A percentile compares a stretch with the other conserved stretches of the same genome.
Conservation (phyloP, 1,140 invertebrate species). For the Achroia grisella region DNA sequence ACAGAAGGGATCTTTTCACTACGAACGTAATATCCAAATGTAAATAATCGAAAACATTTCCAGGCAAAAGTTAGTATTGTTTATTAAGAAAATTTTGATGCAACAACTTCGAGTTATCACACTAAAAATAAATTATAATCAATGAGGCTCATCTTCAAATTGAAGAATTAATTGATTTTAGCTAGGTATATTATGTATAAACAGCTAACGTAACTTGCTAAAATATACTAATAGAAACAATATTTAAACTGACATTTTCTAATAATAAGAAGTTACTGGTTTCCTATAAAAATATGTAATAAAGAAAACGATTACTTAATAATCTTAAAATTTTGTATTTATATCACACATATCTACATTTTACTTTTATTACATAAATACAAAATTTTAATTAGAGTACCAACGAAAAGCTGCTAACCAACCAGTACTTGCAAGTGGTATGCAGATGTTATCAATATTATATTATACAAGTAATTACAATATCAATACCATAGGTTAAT, state of each 20-base stretch:
- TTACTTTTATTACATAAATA: slow-evolving; percentile 74
- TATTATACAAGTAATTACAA: slow-evolving; percentile 76
- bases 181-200: slow-evolving; percentile 50
- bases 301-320: slow-evolving; percentile 61
- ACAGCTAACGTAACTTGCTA: slow-evolving; percentile 66
- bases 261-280: slow-evolving; percentile 56
- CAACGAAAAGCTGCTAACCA: slow-evolving; percentile 71
- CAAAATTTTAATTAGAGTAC: slow-evolving; percentile 73
- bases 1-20: too few species aligned
- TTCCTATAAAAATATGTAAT: slow-evolving; percentile 56
- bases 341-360: slow-evolving; percentile 73
- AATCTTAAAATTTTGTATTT: slow-evolving; percentile 75
- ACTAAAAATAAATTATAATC: slow-evolving; percentile 66
- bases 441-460: slow-evolving; percentile 65
- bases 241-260: slow-evolving; percentile 55
- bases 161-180: slow-evolving; percentile 49
- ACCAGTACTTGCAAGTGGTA: slow-evolving; percentile 69
- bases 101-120: slow-evolving; percentile 67
- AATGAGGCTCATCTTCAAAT: slow-evolving; percentile 52
- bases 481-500: slow-evolving; percentile 75
- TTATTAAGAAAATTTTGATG: slow-evolving; percentile 69
- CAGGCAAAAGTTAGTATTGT: slow-evolving; percentile 67
- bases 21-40: neutral
- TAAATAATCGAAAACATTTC: slow-evolving; percentile 50
- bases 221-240: slow-evolving; percentile 70